Conservation (phyloP, 2,888 invertebrate species). For the Rhodophaea formosa region DNA sequence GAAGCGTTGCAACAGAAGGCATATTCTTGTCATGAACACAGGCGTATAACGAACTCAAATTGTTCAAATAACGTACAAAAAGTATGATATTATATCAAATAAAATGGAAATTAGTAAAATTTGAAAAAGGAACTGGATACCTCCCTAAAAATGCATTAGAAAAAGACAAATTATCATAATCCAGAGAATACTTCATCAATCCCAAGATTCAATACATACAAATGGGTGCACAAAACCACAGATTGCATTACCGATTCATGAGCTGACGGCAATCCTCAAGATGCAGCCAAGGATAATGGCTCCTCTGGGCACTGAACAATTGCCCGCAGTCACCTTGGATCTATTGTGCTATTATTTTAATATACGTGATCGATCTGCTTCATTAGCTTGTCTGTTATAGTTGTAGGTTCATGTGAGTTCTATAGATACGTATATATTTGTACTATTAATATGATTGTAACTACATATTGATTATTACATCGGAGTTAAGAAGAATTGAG, state of each 20-base stretch:
- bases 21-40: neutral
- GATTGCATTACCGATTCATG: slow-evolving; percentile 23
- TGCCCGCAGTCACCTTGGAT: slow-evolving; percentile 44
- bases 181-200: too few relatives aligned
- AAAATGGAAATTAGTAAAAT: too few relatives aligned
- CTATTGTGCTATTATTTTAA: slow-evolving; percentile 37
- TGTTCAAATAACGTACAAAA: too few relatives aligned
- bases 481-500: too few relatives aligned
- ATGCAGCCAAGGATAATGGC: slow-evolving; percentile 30
- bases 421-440: neutral
- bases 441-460: too few relatives aligned
- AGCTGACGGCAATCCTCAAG: slow-evolving; percentile 20
- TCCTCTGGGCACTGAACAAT: slow-evolving; percentile 40
- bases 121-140: too few relatives aligned
- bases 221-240: neutral
- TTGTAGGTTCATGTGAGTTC: neutral
- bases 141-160: too few relatives aligned
- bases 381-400: neutral
- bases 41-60: neutral
- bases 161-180: neutral
- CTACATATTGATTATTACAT: too few relatives aligned
- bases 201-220: neutral
- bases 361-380: slow-evolving; percentile 46
- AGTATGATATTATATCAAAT: too few relatives aligned
- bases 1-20: slow-evolving; percentile 13